phyloP scores from a whole-genome alignment of 2,888 invertebrate species.

The Megamerina dolium region DNA sequence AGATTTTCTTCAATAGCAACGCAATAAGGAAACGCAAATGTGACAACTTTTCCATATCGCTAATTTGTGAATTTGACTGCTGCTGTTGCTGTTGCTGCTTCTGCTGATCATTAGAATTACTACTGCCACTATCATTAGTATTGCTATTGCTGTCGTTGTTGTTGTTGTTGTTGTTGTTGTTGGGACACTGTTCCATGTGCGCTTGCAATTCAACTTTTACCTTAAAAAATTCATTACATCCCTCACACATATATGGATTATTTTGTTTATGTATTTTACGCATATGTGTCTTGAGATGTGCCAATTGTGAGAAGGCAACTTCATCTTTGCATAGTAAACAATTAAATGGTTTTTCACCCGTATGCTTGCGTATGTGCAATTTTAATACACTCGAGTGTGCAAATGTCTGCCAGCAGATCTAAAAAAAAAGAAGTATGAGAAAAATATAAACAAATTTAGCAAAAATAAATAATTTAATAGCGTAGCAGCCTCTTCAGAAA shows the following conservation, averaged over 20 bases:
- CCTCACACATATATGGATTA: conserved; percentile 70
- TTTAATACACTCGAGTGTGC: conserved; percentile 80
- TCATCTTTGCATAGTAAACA: conserved; percentile 61
- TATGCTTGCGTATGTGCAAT: conserved; percentile 74
- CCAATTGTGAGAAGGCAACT: conserved; percentile 71
- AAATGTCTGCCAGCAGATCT: conserved; percentile 53
- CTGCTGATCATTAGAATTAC: conserved; percentile 9
- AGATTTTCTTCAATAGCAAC: conserved; percentile 74
- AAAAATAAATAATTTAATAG: neutral
- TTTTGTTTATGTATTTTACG: conserved; percentile 72
- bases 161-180: neutral
- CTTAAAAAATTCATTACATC: conserved; percentile 69
- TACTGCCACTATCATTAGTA: conserved; percentile 7
- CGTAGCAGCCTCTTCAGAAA: neutral
- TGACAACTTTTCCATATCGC: conserved; percentile 56
- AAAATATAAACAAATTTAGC: neutral
- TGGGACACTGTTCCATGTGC: conserved; percentile 55
- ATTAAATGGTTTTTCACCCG: conserved; percentile 78
- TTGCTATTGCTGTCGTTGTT: neutral
- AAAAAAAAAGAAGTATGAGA: conserved; percentile 3
- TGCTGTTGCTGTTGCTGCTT: too few relatives aligned
- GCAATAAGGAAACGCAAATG: conserved; percentile 75
- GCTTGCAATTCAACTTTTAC: conserved; percentile 66
- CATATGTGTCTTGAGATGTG: conserved; percentile 86
- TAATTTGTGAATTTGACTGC: conserved; percentile 19